These are phyloP conservation scores for Pseudomyrmex sp. DNA, from an alignment of 1,140 invertebrate genomes.

Conservation along the genomic window DNA sequence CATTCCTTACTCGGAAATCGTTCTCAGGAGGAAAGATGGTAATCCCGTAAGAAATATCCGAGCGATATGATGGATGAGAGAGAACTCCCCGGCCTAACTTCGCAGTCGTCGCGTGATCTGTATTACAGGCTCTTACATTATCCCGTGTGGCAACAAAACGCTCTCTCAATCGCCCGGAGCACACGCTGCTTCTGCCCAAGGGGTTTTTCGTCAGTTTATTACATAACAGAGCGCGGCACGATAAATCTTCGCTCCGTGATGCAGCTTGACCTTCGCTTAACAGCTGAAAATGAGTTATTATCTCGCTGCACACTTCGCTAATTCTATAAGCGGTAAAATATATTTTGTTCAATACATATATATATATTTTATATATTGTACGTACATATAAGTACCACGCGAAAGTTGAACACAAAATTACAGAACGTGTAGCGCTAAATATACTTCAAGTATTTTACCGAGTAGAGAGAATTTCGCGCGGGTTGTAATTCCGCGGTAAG, in stretches of 20 bases:
- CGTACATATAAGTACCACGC: too few species aligned
- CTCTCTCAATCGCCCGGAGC: slow-evolving; percentile 28
- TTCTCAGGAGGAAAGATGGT: background rate
- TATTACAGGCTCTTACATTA: slow-evolving; percentile 27
- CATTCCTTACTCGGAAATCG: background rate
- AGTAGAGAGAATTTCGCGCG: slow-evolving; percentile 19
- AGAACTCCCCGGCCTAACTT: slow-evolving; percentile 39
- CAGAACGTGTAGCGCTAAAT: slow-evolving; percentile 14
- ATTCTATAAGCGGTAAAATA: too few species aligned
- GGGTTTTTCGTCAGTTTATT: slow-evolving; percentile 39
- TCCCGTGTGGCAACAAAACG: slow-evolving; percentile 36
- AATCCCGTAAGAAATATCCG: slow-evolving; percentile 23
- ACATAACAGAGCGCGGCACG: slow-evolving; percentile 10
- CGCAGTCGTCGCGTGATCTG: slow-evolving; percentile 19
- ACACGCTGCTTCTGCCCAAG: slow-evolving; percentile 24
- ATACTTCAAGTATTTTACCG: slow-evolving; percentile 39
- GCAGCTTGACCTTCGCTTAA: slow-evolving; percentile 25
- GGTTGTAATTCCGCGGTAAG: slow-evolving; percentile 39
- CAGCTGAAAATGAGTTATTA: slow-evolving; percentile 32
- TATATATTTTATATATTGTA: too few species aligned
- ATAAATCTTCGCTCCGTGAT: slow-evolving; percentile 41
- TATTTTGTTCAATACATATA: too few species aligned
- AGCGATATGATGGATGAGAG: slow-evolving; percentile 26
- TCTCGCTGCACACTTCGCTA: background rate
- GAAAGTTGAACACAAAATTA: slow-evolving; percentile 3